A percentile compares a stretch with the other conserved stretches of the same genome.
phyloP scores from a whole-genome alignment of 2,888 invertebrate species.

The Trachelus troglodyta region DNA sequence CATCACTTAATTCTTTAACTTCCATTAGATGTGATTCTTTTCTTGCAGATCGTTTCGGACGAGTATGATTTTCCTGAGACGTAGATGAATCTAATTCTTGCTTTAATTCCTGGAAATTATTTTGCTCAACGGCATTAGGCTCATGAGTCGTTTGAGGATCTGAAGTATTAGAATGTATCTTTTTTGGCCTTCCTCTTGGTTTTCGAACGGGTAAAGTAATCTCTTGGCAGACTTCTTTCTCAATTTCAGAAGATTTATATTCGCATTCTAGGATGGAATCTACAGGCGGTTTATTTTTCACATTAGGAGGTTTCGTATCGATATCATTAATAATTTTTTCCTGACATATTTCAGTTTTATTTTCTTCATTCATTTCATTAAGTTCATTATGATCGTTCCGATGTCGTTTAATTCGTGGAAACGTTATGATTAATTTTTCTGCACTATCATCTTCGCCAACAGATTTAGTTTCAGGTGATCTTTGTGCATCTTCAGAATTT shows the following conservation, averaged over 20 bases:
- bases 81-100: background rate
- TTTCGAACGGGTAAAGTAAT: slow-evolving; percentile 16
- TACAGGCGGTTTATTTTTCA: background rate
- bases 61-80: background rate
- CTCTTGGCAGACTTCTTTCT: background rate
- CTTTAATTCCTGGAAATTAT: background rate
- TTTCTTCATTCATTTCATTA: background rate
- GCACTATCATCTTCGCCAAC: background rate
- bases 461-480: background rate
- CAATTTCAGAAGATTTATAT: background rate
- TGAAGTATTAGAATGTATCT: background rate
- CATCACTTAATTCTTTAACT: background rate
- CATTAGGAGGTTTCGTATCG: background rate
- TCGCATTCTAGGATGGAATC: background rate
- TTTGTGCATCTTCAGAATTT: background rate
- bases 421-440: background rate
- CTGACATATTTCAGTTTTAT: background rate
- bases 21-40: background rate
- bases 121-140: background rate
- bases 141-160: background rate
- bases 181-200: slow-evolving; percentile 22
- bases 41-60: background rate
- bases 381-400: background rate
- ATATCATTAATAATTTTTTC: background rate
- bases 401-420: background rate